Percentiles rank a stretch among this genome's conserved stretches.
Conservation (phyloP, 1,140 invertebrate genomes). For the Sycophaga agraensis region DNA sequence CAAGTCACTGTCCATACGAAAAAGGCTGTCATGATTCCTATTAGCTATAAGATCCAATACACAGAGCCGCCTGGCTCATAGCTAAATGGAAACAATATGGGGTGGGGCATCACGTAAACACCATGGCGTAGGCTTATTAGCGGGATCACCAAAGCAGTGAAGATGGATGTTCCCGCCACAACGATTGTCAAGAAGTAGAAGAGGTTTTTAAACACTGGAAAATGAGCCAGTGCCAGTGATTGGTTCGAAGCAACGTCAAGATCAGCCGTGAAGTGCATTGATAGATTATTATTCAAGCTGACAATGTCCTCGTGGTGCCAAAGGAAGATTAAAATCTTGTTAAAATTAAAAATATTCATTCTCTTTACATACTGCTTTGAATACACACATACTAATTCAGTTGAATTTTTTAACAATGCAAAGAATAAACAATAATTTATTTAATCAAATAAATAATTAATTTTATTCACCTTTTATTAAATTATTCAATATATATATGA, state of each 20-base stretch:
- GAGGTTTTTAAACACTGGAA: not conserved
- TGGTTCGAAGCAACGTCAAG: not conserved
- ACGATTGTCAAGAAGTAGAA: not conserved
- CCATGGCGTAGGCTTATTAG: not conserved
- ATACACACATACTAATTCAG: too few species aligned
- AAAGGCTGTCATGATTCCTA: not conserved
- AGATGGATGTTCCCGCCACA: not conserved
- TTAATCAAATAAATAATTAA: too few species aligned
- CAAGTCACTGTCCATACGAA: constrained; percentile 24
- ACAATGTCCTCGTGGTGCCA: not conserved
- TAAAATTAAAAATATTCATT: too few species aligned
- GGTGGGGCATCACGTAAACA: not conserved
- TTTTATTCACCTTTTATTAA: too few species aligned
- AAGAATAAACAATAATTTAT: too few species aligned
- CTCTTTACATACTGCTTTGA: too few species aligned
- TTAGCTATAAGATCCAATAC: not conserved
- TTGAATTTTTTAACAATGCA: too few species aligned
- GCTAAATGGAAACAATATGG: not conserved
- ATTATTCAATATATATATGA: too few species aligned
- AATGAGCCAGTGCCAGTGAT: not conserved
- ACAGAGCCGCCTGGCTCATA: not conserved
- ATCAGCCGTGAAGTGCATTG: not conserved
- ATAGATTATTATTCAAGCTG: not conserved
- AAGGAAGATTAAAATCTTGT: too few species aligned
- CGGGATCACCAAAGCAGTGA: not conserved